These are phyloP conservation scores for Serilophus lunatus DNA, from an alignment of 2,113 vertebrate genomes.

Conservation along the genomic window DNA sequence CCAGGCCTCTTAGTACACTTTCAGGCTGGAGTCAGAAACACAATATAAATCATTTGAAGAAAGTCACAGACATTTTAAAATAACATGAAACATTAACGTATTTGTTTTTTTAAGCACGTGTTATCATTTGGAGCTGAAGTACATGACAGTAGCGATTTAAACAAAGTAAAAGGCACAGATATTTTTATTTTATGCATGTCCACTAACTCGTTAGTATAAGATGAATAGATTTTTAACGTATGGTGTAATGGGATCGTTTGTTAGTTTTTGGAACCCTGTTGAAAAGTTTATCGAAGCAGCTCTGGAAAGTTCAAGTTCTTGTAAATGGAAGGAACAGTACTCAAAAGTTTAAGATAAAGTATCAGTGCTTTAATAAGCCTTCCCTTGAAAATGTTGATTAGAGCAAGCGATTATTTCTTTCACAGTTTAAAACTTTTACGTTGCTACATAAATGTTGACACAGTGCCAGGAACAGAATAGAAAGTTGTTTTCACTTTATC, in stretches of 20 bases:
- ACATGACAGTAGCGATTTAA: slow-evolving; percentile 55
- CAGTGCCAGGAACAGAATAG: background rate
- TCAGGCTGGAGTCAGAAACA: slow-evolving; percentile 22
- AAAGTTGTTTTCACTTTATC: background rate
- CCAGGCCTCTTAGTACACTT: background rate
- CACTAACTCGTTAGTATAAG: slow-evolving; percentile 44
- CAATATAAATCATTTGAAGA: slow-evolving; percentile 29
- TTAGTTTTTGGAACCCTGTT: slow-evolving; percentile 36
- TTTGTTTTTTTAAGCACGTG: slow-evolving; percentile 38
- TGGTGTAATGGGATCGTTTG: slow-evolving; percentile 40
- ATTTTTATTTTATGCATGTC: slow-evolving; percentile 27
- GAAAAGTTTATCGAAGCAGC: slow-evolving; percentile 60
- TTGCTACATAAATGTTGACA: background rate
- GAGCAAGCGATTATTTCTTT: slow-evolving; percentile 11
- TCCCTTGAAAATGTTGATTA: slow-evolving; percentile 17
- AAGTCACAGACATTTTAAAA: slow-evolving; percentile 12
- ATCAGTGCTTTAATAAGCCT: slow-evolving; percentile 51
- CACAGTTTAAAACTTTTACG: background rate
- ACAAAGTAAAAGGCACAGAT: slow-evolving; percentile 16
- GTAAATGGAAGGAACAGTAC: slow-evolving; percentile 32
- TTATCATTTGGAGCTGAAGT: slow-evolving; percentile 41
- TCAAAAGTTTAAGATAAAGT: slow-evolving; percentile 46
- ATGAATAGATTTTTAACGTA: slow-evolving; percentile 42
- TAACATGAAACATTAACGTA: slow-evolving; percentile 4
- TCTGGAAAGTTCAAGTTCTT: slow-evolving; percentile 40